Evolutionary conservation across 2,797 vertebrate genomes (phyloP).

Genomic region (Scyliorhinus canicula): DNA sequence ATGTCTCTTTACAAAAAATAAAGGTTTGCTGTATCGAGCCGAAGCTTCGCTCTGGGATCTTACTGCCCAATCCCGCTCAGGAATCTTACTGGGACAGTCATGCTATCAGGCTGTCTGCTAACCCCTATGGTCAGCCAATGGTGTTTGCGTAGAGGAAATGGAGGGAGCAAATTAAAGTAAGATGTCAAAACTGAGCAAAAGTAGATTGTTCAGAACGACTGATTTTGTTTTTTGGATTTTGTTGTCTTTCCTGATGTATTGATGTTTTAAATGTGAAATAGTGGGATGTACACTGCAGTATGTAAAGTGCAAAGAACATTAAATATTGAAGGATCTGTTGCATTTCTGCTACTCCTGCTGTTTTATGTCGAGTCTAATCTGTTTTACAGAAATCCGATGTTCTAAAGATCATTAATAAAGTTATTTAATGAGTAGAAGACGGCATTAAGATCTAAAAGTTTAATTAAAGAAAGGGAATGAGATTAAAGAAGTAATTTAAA

Average conservation of each 20-base stretch:
- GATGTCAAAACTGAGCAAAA: neutral
- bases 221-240: neutral
- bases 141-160: neutral
- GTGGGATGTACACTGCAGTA: neutral
- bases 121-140: neutral
- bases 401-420: neutral
- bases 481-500: neutral
- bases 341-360: neutral
- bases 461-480: neutral
- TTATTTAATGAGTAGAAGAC: neutral
- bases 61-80: too few relatives aligned
- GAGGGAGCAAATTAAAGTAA: neutral
- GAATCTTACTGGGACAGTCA: too few relatives aligned
- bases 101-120: neutral
- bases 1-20: too few relatives aligned
- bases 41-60: too few relatives aligned
- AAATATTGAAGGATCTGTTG: neutral
- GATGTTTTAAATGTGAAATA: neutral
- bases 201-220: neutral
- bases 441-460: neutral
- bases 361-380: neutral
- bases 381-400: neutral
- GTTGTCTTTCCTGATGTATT: neutral
- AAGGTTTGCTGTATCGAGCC: too few relatives aligned
- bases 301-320: neutral